Base-by-base conservation (phyloP, 2,113 vertebrate species). In the Nestor notabilis region DNA sequence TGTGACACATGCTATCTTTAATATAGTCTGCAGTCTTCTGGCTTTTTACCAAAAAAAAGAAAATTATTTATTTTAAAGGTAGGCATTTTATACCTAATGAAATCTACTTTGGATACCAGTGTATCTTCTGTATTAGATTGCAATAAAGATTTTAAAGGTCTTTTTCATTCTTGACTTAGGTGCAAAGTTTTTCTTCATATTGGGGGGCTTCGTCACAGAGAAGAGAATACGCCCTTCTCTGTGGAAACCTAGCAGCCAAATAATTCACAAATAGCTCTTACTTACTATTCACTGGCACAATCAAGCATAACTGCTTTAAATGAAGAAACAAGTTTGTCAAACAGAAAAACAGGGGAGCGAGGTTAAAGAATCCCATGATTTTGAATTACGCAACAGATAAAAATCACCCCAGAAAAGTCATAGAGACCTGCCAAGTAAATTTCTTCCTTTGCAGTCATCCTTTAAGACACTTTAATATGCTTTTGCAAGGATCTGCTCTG, bases 351-450 rank as follows among this genome's bases (percentile, higher is more conserved):
- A 17, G 8, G 5, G 33, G 35, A 61, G 15, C 1, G 0, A 6
- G 5, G 28, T 53, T 81, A 78, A 92, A 89, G 46, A 82, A 52
- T 58, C 41, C 21, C 33, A 28, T 80, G 2, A 72, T 81, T 53
- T 79, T 93, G 60, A 95, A 97, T 97, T 92, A 92, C 29, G 83
- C 88, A 86, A 29, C 80, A 92, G 96, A 96, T 81, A 33, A 7
- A 85, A 97, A 95, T 85, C 33, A 46, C 49, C 92, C 76, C 93
- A 50, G 12, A 95, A 96, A 95, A 97, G 79, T 89, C 93, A 90
- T 44, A 89, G 86, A 96, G 60, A 90, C 83, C 81, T 97, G 89
- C 90, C 96, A 97, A 96, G 95, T 93, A 96, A 97, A 97, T 96
- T 76, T 95, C 78, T 86, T 76, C 60, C 69, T 94, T 95, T 80